These are phyloP conservation scores for Smittia aterrima DNA, from an alignment of 2,888 invertebrate genomes.

Conservation along the genomic window DNA sequence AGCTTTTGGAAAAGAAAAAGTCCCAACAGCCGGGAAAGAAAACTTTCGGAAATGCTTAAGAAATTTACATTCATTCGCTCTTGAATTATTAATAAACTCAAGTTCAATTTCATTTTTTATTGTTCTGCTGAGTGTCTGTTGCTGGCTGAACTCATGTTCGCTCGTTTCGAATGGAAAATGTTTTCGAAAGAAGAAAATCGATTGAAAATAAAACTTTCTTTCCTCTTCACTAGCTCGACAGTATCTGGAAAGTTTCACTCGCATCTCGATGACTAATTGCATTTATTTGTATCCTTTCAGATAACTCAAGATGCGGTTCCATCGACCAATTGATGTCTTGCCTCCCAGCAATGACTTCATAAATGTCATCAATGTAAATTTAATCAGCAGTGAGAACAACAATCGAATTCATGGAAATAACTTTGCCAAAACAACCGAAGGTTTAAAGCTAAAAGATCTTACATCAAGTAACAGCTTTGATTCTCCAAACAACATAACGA, in stretches of 20 bases:
- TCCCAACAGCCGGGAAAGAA: neutral
- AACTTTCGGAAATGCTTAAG: neutral
- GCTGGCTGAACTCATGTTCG: neutral
- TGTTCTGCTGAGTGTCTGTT: constrained; percentile 1
- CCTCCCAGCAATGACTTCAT: constrained; percentile 41
- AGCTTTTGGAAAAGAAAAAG: too few relatives aligned
- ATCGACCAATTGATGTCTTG: constrained; percentile 43
- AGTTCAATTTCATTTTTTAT: constrained; percentile 33
- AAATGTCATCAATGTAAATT: constrained; percentile 15
- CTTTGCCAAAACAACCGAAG: neutral
- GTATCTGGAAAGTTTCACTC: neutral
- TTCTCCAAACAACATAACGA: neutral
- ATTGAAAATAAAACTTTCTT: neutral
- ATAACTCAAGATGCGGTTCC: constrained; percentile 43
- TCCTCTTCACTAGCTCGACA: neutral
- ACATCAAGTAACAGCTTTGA: constrained; percentile 22
- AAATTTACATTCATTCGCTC: constrained; percentile 30
- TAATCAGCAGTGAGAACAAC: neutral
- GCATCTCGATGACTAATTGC: neutral
- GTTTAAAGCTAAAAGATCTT: neutral
- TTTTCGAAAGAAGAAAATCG: neutral
- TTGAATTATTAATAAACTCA: constrained; percentile 36
- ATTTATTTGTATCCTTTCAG: constrained; percentile 42
- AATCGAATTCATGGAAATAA: neutral
- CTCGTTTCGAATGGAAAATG: neutral